Evolutionary conservation across 2,113 vertebrate species (phyloP).

Genomic region (Eulemur rufifrons): DNA sequence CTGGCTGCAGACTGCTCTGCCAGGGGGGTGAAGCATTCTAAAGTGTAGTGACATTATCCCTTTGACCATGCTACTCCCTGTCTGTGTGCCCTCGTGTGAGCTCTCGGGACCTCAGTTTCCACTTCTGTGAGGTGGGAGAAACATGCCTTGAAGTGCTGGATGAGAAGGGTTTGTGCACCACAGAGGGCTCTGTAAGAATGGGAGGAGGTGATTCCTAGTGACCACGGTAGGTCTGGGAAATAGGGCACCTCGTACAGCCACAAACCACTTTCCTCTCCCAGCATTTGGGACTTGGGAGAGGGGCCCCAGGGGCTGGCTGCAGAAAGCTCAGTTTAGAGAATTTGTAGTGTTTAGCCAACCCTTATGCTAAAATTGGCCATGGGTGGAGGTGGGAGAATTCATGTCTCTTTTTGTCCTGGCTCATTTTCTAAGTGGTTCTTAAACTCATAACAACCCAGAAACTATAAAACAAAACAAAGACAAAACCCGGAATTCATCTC

Average conservation of each 20-base stretch:
- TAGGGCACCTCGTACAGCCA: not conserved
- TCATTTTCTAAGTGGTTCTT: not conserved
- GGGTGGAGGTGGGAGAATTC: not conserved
- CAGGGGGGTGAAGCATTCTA: not conserved
- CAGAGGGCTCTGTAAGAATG: not conserved
- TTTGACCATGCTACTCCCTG: not conserved
- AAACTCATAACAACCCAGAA: not conserved
- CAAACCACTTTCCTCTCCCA: not conserved
- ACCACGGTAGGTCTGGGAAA: not conserved
- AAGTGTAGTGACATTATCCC: not conserved
- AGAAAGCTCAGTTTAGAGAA: not conserved
- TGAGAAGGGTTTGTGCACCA: not conserved
- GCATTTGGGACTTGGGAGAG: not conserved
- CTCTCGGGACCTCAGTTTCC: not conserved
- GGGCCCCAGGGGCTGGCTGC: not conserved
- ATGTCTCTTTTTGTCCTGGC: not conserved
- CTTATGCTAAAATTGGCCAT: not conserved
- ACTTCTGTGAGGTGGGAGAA: not conserved
- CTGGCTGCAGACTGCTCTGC: not conserved
- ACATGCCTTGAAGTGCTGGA: not conserved
- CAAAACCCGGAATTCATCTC: not conserved
- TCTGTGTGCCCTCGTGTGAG: not conserved
- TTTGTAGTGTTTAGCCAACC: not conserved
- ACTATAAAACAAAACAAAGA: slow-evolving; percentile 24
- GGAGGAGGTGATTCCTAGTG: not conserved